Evolutionary conservation across 1,140 invertebrate genomes (phyloP).

Genomic region (Pararge aegeria): DNA sequence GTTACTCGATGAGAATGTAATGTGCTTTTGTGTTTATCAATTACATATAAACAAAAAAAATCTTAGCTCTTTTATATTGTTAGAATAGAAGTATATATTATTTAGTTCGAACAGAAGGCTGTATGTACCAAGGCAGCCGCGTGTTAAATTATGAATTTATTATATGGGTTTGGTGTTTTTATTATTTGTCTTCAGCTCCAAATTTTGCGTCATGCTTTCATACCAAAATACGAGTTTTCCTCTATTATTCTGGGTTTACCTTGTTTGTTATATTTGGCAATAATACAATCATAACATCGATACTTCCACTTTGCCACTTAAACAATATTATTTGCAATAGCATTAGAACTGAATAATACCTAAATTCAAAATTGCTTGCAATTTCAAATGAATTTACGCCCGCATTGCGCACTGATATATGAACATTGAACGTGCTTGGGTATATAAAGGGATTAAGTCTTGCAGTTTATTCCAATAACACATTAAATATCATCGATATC

Average conservation of each 20-base stretch:
- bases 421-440: background rate
- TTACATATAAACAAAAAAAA: too few species aligned
- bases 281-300: background rate
- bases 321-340: background rate
- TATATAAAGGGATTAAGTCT: background rate
- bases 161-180: too few species aligned
- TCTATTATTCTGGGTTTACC: background rate
- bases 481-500: background rate
- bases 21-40: too few species aligned
- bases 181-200: too few species aligned
- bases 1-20: too few species aligned
- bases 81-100: too few species aligned
- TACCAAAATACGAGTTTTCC: too few species aligned
- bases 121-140: too few species aligned
- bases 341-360: background rate
- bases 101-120: too few species aligned
- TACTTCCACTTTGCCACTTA: background rate
- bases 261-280: background rate
- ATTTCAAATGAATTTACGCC: background rate
- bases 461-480: background rate
- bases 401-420: background rate
- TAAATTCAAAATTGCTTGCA: slow-evolving; percentile 2
- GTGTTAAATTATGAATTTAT: too few species aligned
- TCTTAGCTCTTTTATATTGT: too few species aligned
- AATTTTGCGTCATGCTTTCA: too few species aligned